Conservation (phyloP, 2,888 invertebrate species). For the Galeruca laticollis region DNA sequence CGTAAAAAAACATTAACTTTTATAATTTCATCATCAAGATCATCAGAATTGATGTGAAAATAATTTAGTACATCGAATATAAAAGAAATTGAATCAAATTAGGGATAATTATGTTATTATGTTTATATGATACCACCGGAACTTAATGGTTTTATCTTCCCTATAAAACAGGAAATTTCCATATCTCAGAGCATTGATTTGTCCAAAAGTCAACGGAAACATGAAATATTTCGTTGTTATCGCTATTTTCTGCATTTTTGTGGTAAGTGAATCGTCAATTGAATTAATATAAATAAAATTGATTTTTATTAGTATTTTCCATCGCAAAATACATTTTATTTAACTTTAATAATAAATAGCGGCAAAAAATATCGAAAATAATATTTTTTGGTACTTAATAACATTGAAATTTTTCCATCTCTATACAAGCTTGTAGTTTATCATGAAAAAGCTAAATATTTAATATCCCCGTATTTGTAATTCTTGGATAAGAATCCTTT, state of each 20-base stretch:
- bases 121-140: not conserved
- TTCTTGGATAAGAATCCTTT: no score
- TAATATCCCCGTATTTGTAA: no score
- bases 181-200: not conserved
- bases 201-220: not conserved
- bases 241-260: not conserved
- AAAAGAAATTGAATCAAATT: not conserved
- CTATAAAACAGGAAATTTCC: not conserved
- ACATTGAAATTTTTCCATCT: no score
- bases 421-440: no score
- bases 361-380: no score
- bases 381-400: no score
- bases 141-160: not conserved
- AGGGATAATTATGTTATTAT: not conserved
- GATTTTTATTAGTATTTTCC: no score
- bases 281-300: no score
- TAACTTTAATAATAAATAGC: no score
- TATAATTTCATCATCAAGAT: not conserved
- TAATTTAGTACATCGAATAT: not conserved
- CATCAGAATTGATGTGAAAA: not conserved
- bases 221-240: constrained; percentile 7
- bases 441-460: no score
- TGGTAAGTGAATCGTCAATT: no score
- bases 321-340: no score
- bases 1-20: not conserved